Percentiles rank a stretch among this genome's conserved stretches.
Evolutionary conservation across 2,797 vertebrate genomes (phyloP).

Genomic region (Adrianichthys oophorus): DNA sequence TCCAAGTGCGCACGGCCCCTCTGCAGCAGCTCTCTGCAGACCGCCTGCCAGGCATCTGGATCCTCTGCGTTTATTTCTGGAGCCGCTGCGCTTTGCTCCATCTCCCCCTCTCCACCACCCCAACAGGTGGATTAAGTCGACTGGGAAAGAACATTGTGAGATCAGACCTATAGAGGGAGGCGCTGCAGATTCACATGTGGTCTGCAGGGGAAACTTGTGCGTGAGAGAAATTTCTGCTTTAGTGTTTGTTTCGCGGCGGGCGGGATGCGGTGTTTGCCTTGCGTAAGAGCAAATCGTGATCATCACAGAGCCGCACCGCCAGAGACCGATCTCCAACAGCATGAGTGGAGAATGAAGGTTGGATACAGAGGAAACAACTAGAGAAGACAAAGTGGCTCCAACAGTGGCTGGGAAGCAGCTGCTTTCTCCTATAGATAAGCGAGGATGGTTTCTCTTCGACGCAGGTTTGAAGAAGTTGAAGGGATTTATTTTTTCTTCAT

Average conservation of each 20-base stretch:
- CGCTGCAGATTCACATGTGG: conserved; percentile 19
- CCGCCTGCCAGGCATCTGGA: conserved; percentile 56
- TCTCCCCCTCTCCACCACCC: conserved; percentile 22
- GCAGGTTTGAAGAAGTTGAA: conserved; percentile 9
- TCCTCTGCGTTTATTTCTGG: conserved; percentile 35
- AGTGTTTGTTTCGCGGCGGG: conserved; percentile 40
- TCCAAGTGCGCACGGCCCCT: conserved; percentile 69
- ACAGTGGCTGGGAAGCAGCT: conserved; percentile 13
- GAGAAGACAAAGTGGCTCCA: conserved; percentile 26
- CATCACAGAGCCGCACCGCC: conserved; percentile 24
- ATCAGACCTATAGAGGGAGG: conserved; percentile 1
- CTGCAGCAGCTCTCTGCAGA: conserved; percentile 65
- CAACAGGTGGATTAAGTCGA: conserved; percentile 67
- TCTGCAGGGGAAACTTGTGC: conserved; percentile 46
- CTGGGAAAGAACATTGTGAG: conserved; percentile 9
- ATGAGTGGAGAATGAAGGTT: conserved; percentile 29
- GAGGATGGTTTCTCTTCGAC: conserved; percentile 27
- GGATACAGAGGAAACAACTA: conserved; percentile 8
- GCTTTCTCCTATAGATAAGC: conserved; percentile 21
- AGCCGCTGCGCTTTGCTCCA: conserved; percentile 22
- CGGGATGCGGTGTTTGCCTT: conserved; percentile 34
- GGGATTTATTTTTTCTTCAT: background rate
- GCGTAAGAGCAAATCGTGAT: conserved; percentile 53
- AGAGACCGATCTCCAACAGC: conserved; percentile 30
- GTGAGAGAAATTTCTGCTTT: background rate